Evolutionary conservation across 2,888 invertebrate species (phyloP).

Genomic region (Scaptodrosophila latifasciaeformis): DNA sequence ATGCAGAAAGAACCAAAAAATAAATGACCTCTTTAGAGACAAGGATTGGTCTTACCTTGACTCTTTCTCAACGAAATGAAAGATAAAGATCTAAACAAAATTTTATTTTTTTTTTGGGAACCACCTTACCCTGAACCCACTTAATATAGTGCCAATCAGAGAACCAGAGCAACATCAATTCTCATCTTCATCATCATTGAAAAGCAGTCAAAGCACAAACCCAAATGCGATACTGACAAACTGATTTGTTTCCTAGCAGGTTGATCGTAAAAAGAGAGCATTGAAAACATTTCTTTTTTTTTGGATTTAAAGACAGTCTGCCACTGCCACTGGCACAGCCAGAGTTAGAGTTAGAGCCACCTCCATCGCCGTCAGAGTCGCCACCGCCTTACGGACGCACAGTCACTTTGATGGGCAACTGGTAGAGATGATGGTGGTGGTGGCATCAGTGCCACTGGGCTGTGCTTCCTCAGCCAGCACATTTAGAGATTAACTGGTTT

Average conservation of each 20-base stretch:
- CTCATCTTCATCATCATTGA: not conserved
- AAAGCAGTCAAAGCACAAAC: conserved; percentile 44
- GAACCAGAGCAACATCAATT: not conserved
- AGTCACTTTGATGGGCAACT: conserved; percentile 7
- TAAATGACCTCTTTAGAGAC: too few species aligned
- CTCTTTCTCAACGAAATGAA: too few species aligned
- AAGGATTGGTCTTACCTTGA: too few species aligned
- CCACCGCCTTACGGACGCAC: not conserved
- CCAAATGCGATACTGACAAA: conserved; percentile 39
- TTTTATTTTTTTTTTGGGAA: too few species aligned
- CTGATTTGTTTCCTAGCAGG: conserved; percentile 39
- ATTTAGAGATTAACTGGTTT: conserved; percentile 70
- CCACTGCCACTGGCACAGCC: too few species aligned
- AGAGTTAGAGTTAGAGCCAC: not conserved
- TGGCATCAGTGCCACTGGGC: conserved; percentile 14
- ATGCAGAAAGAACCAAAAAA: too few species aligned
- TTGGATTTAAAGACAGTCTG: too few species aligned
- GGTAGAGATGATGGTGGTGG: conserved; percentile 31
- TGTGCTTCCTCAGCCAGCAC: conserved; percentile 42
- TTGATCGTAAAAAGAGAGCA: conserved; percentile 43
- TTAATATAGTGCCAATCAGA: conserved; percentile 1
- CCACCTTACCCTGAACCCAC: too few species aligned
- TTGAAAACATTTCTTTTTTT: not conserved
- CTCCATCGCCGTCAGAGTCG: too few species aligned
- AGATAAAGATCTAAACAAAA: too few species aligned